These are phyloP conservation scores for Polypterus senegalus DNA, from an alignment of 2,113 vertebrate species.

Conservation along the genomic window DNA sequence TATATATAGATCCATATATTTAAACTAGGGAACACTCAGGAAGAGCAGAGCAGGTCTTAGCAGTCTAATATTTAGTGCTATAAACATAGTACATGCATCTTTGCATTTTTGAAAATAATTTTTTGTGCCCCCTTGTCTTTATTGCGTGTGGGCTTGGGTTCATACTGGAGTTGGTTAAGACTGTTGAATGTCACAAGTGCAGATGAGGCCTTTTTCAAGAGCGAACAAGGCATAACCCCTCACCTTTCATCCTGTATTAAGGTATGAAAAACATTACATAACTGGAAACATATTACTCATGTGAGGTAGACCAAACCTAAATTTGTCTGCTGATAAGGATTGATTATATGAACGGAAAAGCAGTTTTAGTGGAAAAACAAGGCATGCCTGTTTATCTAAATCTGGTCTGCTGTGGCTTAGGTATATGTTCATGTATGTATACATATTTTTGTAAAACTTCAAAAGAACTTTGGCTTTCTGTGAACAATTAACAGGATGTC, in stretches of 20 bases:
- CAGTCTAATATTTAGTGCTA: too few relatives aligned
- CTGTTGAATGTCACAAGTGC: too few relatives aligned
- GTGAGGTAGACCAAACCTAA: conserved; percentile 3
- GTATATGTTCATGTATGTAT: background rate
- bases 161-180: too few relatives aligned
- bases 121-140: too few relatives aligned
- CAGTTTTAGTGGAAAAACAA: background rate
- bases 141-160: too few relatives aligned
- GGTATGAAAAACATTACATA: conserved; percentile 19
- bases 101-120: too few relatives aligned
- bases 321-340: conserved; percentile 11
- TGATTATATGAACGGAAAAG: conserved; percentile 9
- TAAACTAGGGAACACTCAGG: too few relatives aligned
- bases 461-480: background rate
- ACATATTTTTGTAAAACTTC: conserved; percentile 4
- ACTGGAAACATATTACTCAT: conserved; percentile 19
- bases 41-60: too few relatives aligned
- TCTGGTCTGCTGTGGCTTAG: background rate
- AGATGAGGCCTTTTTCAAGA: conserved; percentile 15
- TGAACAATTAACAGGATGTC: conserved; percentile 16
- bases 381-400: background rate
- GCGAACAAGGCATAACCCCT: conserved; percentile 35
- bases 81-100: too few relatives aligned
- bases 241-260: conserved; percentile 19
- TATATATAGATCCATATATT: too few relatives aligned